A percentile compares a stretch with the other conserved stretches of the same genome.
These are phyloP conservation scores for Centropus unirufus DNA, from an alignment of 2,113 vertebrate genomes.

Conservation along the genomic window DNA sequence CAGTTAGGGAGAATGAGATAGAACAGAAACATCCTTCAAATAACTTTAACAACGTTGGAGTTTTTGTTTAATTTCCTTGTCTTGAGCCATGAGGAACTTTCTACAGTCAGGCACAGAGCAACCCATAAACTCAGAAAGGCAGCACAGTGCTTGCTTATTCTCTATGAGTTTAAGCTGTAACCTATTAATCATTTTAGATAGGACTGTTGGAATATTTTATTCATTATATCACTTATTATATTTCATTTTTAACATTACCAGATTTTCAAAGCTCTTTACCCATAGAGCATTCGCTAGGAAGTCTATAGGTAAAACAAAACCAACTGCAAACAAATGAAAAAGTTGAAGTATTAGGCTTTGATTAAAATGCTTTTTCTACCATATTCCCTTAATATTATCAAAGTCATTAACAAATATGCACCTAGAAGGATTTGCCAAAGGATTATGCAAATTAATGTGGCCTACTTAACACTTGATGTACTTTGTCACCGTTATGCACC, in stretches of 20 bases:
- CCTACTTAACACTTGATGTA: constrained; percentile 55
- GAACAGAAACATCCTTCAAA: not conserved
- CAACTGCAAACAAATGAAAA: not conserved
- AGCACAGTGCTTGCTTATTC: not conserved
- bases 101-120: not conserved
- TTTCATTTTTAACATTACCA: not conserved
- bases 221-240: not conserved
- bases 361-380: not conserved
- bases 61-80: not conserved
- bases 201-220: not conserved
- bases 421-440: constrained; percentile 46
- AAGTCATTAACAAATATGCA: constrained; percentile 25
- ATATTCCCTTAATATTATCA: not conserved
- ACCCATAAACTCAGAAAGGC: not conserved
- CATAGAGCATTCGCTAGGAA: not conserved
- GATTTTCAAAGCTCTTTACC: not conserved
- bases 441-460: constrained; percentile 52
- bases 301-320: not conserved
- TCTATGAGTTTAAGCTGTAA: not conserved
- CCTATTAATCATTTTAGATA: not conserved
- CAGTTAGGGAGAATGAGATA: not conserved
- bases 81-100: not conserved
- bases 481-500: constrained; percentile 1
- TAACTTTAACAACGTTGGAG: not conserved
- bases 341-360: not conserved